A percentile compares a stretch with the other conserved stretches of the same genome.
Conservation (phyloP, 2,797 vertebrate genomes). For the Phrynocephalus forsythii region DNA sequence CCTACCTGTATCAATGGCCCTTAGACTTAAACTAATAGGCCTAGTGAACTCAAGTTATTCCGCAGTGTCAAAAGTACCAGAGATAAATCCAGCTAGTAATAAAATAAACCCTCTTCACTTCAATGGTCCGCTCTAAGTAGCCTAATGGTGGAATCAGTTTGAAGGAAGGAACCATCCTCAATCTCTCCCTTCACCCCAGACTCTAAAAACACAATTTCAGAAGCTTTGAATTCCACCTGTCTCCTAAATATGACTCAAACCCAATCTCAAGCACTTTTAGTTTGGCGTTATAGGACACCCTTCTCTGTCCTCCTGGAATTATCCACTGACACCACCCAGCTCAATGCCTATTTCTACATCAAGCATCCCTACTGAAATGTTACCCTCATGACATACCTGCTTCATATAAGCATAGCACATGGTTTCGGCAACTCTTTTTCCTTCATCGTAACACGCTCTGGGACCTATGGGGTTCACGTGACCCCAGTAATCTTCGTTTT, state of each 20-base stretch:
- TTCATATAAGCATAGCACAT: conserved; percentile 99
- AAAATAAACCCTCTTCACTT: too few relatives aligned
- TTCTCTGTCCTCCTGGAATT: background rate
- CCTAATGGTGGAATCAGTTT: background rate
- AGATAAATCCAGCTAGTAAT: too few relatives aligned
- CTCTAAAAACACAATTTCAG: background rate
- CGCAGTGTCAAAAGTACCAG: too few relatives aligned
- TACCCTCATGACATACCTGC: conserved; percentile 83
- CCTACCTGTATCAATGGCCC: too few relatives aligned
- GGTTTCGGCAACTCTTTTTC: conserved; percentile 96
- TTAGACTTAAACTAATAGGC: too few relatives aligned
- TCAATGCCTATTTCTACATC: background rate
- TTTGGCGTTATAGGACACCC: background rate
- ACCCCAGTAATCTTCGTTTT: conserved; percentile 98
- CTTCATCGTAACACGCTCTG: conserved; percentile 97
- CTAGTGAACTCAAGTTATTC: too few relatives aligned
- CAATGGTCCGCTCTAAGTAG: background rate
- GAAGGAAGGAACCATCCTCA: background rate
- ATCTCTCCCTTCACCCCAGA: background rate
- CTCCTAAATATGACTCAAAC: background rate
- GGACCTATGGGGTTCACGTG: conserved; percentile 98
- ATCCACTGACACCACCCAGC: background rate
- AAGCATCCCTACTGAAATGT: background rate
- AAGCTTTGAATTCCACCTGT: background rate
- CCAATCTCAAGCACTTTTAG: background rate